Percentiles rank a stretch among this genome's conserved stretches.
These are phyloP conservation scores for Oscheius sp. DNA, from an alignment of 2,888 invertebrate genomes.

Conservation along the genomic window DNA sequence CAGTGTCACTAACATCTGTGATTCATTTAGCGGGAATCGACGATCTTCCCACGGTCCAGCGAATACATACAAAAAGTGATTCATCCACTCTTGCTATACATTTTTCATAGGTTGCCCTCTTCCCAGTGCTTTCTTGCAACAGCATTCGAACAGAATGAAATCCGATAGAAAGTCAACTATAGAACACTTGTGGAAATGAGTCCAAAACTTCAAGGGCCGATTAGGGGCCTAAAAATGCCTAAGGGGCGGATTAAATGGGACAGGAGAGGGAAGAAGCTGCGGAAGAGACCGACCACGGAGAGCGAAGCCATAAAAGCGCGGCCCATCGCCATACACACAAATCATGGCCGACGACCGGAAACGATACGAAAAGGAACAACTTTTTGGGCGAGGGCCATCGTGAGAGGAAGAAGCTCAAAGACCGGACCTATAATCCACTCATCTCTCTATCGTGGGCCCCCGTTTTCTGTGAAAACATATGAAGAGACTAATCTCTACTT, in stretches of 20 bases:
- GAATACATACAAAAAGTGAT: neutral
- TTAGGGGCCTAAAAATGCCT: no score
- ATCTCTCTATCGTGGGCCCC: neutral
- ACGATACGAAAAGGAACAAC: slow-evolving; percentile 22
- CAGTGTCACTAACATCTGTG: slow-evolving; percentile 16
- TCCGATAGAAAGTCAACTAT: neutral
- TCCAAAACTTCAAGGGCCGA: no score
- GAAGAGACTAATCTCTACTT: no score
- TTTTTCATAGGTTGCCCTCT: neutral
- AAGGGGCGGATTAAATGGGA: neutral
- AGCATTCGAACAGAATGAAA: neutral
- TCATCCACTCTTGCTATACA: neutral
- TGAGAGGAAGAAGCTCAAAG: slow-evolving; percentile 15
- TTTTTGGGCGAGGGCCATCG: neutral
- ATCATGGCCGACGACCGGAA: slow-evolving; percentile 35
- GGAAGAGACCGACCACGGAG: slow-evolving; percentile 11
- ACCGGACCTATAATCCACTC: neutral
- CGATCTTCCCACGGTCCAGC: neutral
- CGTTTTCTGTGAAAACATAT: no score
- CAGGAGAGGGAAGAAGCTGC: slow-evolving; percentile 10
- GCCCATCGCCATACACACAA: slow-evolving; percentile 35
- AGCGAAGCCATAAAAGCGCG: slow-evolving; percentile 37
- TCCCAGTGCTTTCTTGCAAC: neutral
- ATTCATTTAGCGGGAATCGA: slow-evolving; percentile 2
- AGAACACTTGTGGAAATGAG: neutral